Evolutionary conservation across 2,797 vertebrate genomes (phyloP).

Genomic region (Sitta carolinensis): DNA sequence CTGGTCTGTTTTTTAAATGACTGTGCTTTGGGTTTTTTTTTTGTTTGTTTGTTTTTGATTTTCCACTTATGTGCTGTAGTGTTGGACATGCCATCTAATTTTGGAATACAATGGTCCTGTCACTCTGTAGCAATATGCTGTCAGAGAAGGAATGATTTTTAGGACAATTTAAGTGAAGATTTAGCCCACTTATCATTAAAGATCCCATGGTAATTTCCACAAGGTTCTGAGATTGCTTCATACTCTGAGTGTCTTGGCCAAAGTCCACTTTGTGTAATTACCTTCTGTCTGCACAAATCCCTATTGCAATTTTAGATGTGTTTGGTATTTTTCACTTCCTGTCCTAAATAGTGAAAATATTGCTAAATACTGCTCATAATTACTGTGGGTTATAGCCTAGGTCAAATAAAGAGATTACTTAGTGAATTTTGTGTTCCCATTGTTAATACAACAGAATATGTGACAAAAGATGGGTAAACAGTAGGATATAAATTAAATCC

Average conservation of each 20-base stretch:
- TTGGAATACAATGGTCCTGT: not conserved
- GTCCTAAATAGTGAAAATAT: slow-evolving; percentile 38
- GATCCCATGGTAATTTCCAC: slow-evolving; percentile 40
- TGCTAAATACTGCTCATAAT: not conserved
- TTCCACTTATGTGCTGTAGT: not conserved
- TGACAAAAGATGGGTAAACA: not conserved
- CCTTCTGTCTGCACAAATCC: slow-evolving; percentile 61
- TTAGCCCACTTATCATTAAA: slow-evolving; percentile 14
- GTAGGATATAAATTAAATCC: not conserved
- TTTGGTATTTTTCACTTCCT: slow-evolving; percentile 51
- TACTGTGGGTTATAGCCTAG: not conserved
- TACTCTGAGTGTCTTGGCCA: slow-evolving; percentile 50
- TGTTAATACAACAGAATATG: not conserved
- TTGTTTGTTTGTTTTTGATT: not conserved
- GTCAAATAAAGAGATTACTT: not conserved
- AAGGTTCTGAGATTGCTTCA: slow-evolving; percentile 25
- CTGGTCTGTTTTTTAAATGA: not conserved
- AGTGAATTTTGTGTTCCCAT: not conserved
- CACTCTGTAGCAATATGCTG: not conserved
- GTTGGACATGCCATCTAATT: not conserved
- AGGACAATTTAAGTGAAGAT: not conserved
- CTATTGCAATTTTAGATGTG: slow-evolving; percentile 35
- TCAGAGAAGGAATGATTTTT: not conserved
- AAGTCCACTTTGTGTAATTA: slow-evolving; percentile 64
- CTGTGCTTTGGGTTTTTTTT: not conserved